Evolutionary conservation across 2,888 invertebrate genomes (phyloP).

Genomic region (Actias luna): DNA sequence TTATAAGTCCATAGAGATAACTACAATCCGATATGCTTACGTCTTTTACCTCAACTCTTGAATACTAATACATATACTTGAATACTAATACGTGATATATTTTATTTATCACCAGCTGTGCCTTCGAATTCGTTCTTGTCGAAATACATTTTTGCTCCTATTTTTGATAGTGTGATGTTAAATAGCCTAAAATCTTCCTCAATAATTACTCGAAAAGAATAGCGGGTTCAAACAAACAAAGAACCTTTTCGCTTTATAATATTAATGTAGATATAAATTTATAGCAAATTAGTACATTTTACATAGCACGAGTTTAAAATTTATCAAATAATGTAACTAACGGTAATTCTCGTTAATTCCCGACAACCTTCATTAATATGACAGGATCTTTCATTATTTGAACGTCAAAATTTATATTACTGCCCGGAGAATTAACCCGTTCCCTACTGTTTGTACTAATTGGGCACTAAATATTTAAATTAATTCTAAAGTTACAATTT

Average conservation of each 20-base stretch:
- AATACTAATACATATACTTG: too few species aligned
- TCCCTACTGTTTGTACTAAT: slow-evolving; percentile 2
- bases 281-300: background rate
- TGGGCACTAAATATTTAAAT: slow-evolving; percentile 9
- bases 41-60: background rate
- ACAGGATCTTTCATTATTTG: slow-evolving; percentile 7
- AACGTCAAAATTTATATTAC: slow-evolving; percentile 7
- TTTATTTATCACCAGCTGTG: too few species aligned
- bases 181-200: too few species aligned
- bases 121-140: too few species aligned
- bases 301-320: background rate
- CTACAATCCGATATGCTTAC: background rate
- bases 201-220: too few species aligned
- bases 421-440: slow-evolving; percentile 9
- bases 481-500: slow-evolving; percentile 6
- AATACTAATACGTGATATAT: too few species aligned
- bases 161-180: too few species aligned
- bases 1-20: background rate
- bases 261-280: background rate
- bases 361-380: slow-evolving; percentile 9
- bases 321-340: background rate
- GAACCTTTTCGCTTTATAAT: too few species aligned
- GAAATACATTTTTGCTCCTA: too few species aligned
- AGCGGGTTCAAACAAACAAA: too few species aligned
- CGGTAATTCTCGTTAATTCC: slow-evolving; percentile 1